Evolutionary conservation across 2,113 vertebrate species (phyloP).

Genomic region (Pyxicephalus adspersus): DNA sequence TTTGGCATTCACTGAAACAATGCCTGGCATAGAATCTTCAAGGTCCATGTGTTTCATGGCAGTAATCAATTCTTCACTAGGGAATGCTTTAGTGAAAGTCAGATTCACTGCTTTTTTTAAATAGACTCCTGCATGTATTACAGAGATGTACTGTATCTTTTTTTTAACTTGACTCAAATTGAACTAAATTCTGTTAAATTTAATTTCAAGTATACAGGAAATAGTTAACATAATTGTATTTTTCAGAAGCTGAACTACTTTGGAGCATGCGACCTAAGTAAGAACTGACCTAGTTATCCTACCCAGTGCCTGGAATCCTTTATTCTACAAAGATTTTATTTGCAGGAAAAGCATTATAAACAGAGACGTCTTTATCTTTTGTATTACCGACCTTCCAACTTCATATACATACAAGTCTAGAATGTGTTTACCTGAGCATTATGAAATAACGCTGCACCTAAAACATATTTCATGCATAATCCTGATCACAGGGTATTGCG

Average conservation of each 20-base stretch:
- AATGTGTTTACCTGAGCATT: not conserved
- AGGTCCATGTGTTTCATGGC: too few relatives aligned
- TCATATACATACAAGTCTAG: not conserved
- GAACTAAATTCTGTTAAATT: not conserved
- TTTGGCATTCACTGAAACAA: too few relatives aligned
- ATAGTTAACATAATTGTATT: conserved; percentile 31
- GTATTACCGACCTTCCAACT: not conserved
- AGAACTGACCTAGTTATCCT: conserved; percentile 40
- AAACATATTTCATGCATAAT: not conserved
- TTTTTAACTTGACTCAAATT: too few relatives aligned
- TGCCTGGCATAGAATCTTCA: too few relatives aligned
- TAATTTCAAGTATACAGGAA: not conserved
- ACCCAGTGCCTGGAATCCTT: conserved; percentile 10
- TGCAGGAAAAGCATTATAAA: conserved; percentile 13
- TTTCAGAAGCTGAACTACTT: conserved; percentile 35
- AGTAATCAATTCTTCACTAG: too few relatives aligned
- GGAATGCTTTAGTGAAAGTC: too few relatives aligned
- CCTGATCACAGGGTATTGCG: not conserved
- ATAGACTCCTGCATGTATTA: too few relatives aligned
- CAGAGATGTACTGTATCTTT: too few relatives aligned
- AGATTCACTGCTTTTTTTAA: too few relatives aligned
- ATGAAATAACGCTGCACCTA: not conserved
- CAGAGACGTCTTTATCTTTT: conserved; percentile 26
- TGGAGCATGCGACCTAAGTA: conserved; percentile 33
- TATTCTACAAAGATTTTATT: conserved; percentile 29